Percentiles rank a stretch among this genome's conserved stretches.
Conservation (phyloP, 1,140 invertebrate species). For the Drosophila lacteicornis region DNA sequence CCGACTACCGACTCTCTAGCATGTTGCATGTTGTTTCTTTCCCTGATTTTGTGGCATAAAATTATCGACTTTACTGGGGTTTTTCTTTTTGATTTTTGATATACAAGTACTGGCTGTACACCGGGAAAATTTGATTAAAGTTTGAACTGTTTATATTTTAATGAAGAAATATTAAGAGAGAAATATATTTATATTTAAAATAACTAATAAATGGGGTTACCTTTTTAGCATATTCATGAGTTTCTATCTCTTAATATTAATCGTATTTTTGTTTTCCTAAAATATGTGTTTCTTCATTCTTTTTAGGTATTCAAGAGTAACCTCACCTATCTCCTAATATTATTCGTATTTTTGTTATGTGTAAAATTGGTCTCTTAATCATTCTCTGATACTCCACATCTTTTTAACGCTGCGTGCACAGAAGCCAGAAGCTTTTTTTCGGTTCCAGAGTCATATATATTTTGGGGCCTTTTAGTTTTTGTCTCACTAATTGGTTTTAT, state of each 20-base stretch:
- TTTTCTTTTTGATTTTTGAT: slow-evolving; percentile 39
- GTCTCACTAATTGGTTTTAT: slow-evolving; percentile 61
- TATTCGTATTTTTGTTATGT: slow-evolving; percentile 6
- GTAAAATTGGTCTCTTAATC: slow-evolving; percentile 22
- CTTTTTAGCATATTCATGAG: too few species aligned
- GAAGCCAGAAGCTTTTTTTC: slow-evolving; percentile 35
- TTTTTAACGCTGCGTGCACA: slow-evolving; percentile 33
- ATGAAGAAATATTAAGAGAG: not conserved
- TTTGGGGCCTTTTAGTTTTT: slow-evolving; percentile 20
- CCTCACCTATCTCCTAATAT: not conserved
- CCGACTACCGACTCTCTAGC: slow-evolving; percentile 26
- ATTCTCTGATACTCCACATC: slow-evolving; percentile 37
- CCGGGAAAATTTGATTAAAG: not conserved
- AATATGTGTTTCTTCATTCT: too few species aligned
- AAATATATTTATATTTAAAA: not conserved
- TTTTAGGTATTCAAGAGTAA: too few species aligned
- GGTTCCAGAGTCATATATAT: slow-evolving; percentile 5
- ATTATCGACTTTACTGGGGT: slow-evolving; percentile 53
- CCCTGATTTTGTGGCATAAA: slow-evolving; percentile 68
- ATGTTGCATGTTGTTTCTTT: slow-evolving; percentile 58
- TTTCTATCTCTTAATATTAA: too few species aligned
- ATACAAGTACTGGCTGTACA: slow-evolving; percentile 20
- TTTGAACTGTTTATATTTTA: not conserved
- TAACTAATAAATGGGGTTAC: too few species aligned
- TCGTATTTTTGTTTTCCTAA: too few species aligned